Evolutionary conservation across 2,888 invertebrate genomes (phyloP).

Genomic region (Athetis lepigone): DNA sequence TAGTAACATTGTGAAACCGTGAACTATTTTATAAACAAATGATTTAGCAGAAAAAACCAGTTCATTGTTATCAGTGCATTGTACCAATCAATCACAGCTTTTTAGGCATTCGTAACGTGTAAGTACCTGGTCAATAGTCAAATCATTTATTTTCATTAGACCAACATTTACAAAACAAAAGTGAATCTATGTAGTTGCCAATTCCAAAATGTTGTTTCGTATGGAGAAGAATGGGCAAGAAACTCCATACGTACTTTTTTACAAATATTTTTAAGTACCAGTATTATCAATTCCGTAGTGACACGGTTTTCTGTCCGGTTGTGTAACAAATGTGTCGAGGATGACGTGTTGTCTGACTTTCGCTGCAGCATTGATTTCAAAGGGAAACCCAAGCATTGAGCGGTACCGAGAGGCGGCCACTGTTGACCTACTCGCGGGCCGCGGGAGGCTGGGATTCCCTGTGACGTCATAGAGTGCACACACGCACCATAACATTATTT

Average conservation of each 20-base stretch:
- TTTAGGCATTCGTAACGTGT: slow-evolving; percentile 5
- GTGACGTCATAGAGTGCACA: slow-evolving; percentile 61
- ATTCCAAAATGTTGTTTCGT: too few species aligned
- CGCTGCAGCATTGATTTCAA: slow-evolving; percentile 73
- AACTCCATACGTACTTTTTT: too few species aligned
- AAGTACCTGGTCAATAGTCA: too few species aligned
- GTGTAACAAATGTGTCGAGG: slow-evolving; percentile 80
- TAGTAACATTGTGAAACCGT: slow-evolving; percentile 7
- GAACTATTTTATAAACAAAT: neutral
- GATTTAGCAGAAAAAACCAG: neutral
- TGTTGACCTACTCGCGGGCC: slow-evolving; percentile 55
- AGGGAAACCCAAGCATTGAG: slow-evolving; percentile 79
- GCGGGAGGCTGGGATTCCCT: slow-evolving; percentile 75
- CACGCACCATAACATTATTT: slow-evolving; percentile 18
- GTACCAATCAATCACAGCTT: slow-evolving; percentile 30
- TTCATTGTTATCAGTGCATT: slow-evolving; percentile 14
- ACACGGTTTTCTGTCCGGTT: slow-evolving; percentile 80
- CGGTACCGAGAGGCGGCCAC: slow-evolving; percentile 24
- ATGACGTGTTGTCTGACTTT: slow-evolving; percentile 83
- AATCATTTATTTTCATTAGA: too few species aligned
- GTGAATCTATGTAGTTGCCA: too few species aligned
- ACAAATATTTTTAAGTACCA: too few species aligned
- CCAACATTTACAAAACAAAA: too few species aligned
- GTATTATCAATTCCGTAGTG: slow-evolving; percentile 64
- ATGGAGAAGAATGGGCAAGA: too few species aligned